Conservation (phyloP, 2,888 invertebrate species). For the Lochmaea capreae region DNA sequence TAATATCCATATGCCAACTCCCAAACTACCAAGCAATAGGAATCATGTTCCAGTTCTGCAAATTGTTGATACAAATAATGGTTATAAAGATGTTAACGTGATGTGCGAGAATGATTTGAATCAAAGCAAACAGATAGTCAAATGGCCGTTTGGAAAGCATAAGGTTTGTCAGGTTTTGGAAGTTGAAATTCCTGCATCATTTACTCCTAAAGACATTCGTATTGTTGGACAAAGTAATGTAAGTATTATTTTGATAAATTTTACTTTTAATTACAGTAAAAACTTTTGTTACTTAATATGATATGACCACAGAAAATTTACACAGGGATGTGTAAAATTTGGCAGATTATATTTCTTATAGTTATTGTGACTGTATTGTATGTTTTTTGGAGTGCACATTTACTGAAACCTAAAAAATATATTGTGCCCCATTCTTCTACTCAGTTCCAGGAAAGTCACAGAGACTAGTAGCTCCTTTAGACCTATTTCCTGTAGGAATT, state of each 20-base stretch:
- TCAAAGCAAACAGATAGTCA: constrained; percentile 49
- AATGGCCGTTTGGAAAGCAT: constrained; percentile 70
- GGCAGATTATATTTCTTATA: too few relatives aligned
- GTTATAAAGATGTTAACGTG: constrained; percentile 38
- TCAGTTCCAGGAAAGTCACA: too few relatives aligned
- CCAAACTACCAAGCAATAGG: constrained; percentile 54
- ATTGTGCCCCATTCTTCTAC: too few relatives aligned
- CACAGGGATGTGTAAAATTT: too few relatives aligned
- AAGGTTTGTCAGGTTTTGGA: constrained; percentile 68
- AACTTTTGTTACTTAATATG: too few relatives aligned
- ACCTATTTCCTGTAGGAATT: too few relatives aligned
- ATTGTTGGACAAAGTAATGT: constrained; percentile 54
- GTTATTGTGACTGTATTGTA: too few relatives aligned
- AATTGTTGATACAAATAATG: constrained; percentile 38
- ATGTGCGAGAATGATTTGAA: constrained; percentile 46
- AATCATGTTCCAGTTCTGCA: constrained; percentile 37
- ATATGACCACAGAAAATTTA: too few relatives aligned
- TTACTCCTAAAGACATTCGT: constrained; percentile 51
- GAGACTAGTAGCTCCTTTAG: too few relatives aligned
- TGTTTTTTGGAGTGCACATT: too few relatives aligned
- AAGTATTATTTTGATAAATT: constrained; percentile 38
- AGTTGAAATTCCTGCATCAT: constrained; percentile 53
- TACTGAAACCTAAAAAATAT: too few relatives aligned
- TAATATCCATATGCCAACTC: constrained; percentile 58
- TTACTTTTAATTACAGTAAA: too few relatives aligned